Percentiles rank a stretch among this genome's conserved stretches.
These are phyloP conservation scores for Archegozetes longisetosus DNA, from an alignment of 1,140 invertebrate genomes.

Conservation along the genomic window DNA sequence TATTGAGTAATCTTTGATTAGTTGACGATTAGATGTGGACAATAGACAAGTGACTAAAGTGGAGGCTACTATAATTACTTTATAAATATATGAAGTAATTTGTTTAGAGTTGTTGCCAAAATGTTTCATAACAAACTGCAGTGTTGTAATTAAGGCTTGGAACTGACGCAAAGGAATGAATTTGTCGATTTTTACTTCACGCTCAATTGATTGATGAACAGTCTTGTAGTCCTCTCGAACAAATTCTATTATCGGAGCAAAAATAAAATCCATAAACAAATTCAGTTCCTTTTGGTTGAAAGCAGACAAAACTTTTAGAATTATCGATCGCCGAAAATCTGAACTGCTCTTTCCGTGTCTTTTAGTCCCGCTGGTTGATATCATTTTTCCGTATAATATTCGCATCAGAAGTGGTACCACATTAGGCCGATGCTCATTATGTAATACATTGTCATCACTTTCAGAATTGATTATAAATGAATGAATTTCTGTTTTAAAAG, in stretches of 20 bases:
- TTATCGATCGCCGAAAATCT: conserved; percentile 48
- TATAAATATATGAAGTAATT: conserved; percentile 49
- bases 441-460: conserved; percentile 44
- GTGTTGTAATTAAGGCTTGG: conserved; percentile 18
- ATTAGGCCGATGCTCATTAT: conserved; percentile 48
- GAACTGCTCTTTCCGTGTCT: conserved; percentile 53
- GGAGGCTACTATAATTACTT: conserved; percentile 50
- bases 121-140: conserved; percentile 64
- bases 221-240: conserved; percentile 29
- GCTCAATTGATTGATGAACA: background rate
- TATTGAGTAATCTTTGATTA: conserved; percentile 25
- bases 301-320: conserved; percentile 68
- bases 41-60: conserved; percentile 44
- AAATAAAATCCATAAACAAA: conserved; percentile 63
- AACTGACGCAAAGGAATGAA: conserved; percentile 7
- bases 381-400: conserved; percentile 78
- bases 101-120: conserved; percentile 55
- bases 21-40: conserved; percentile 20
- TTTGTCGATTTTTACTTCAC: background rate
- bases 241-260: conserved; percentile 49
- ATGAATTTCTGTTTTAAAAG: conserved; percentile 59
- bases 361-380: conserved; percentile 47
- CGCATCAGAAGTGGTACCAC: conserved; percentile 62
- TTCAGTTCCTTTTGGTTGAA: conserved; percentile 57
- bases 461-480: conserved; percentile 48